These are phyloP conservation scores for Smithornis capensis DNA, from an alignment of 2,113 vertebrate species.

Conservation along the genomic window DNA sequence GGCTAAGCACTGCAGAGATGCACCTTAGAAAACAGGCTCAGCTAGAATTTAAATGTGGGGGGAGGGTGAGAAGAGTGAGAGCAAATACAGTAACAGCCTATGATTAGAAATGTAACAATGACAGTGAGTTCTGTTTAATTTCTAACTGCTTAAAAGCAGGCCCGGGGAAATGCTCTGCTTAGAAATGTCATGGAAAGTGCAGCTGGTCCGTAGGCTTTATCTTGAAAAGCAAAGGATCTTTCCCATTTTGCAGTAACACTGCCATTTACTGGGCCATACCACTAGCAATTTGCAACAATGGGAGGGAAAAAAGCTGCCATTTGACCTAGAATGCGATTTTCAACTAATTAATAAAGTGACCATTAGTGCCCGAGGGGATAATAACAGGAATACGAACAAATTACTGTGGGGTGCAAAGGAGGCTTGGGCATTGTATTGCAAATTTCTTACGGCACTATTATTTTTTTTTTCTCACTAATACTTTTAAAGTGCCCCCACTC, in stretches of 20 bases:
- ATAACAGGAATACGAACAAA: conserved; percentile 78
- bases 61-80: not conserved
- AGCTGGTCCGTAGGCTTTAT: conserved; percentile 69
- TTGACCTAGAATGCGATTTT: conserved; percentile 77
- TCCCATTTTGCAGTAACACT: conserved; percentile 65
- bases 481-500: conserved; percentile 75
- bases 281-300: conserved; percentile 74
- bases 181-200: conserved; percentile 68
- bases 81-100: conserved; percentile 46
- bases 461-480: conserved; percentile 59
- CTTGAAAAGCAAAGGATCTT: conserved; percentile 71
- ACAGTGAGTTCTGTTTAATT: conserved; percentile 56
- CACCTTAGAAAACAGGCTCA: not conserved
- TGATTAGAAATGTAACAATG: conserved; percentile 55
- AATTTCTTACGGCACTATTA: conserved; percentile 72
- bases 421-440: conserved; percentile 72
- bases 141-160: conserved; percentile 59
- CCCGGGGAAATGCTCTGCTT: conserved; percentile 45
- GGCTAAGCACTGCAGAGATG: not conserved
- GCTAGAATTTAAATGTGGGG: conserved; percentile 5
- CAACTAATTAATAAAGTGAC: conserved; percentile 78
- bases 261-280: conserved; percentile 70
- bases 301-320: conserved; percentile 70
- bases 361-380: conserved; percentile 76
- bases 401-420: conserved; percentile 69